phyloP scores from a whole-genome alignment of 1,140 invertebrate genomes.

The Tribolium castaneum region DNA sequence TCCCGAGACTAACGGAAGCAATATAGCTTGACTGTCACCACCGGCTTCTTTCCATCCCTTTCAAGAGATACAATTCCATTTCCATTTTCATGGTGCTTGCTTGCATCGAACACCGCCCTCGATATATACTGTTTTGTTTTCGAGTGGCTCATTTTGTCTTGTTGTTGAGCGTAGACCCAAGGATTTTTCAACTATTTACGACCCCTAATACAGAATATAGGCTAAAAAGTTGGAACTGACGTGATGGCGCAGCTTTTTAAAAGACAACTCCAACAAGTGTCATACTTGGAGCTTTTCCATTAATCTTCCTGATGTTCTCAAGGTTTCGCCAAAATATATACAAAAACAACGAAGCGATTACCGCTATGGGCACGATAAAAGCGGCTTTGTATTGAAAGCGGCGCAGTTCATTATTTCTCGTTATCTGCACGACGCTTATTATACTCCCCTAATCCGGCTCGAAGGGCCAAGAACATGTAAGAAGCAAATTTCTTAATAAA shows the following conservation, averaged over 20 bases:
- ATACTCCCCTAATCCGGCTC: neutral
- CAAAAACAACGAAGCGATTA: neutral
- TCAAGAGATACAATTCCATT: conserved; percentile 32
- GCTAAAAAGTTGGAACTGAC: neutral
- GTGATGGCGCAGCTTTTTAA: neutral
- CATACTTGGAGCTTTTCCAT: conserved; percentile 19
- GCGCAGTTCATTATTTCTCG: conserved; percentile 12
- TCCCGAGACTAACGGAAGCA: conserved; percentile 40
- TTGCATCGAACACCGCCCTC: conserved; percentile 4
- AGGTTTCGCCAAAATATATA: conserved; percentile 1
- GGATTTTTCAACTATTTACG: conserved; percentile 1
- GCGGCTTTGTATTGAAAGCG: conserved; percentile 2
- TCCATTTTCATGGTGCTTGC: conserved; percentile 37
- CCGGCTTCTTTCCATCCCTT: conserved; percentile 36
- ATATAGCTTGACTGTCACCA: conserved; percentile 42
- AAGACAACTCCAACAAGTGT: conserved; percentile 26
- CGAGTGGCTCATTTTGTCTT: conserved; percentile 29
- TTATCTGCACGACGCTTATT: neutral
- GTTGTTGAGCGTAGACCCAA: neutral
- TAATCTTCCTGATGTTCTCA: neutral
- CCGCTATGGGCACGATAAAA: neutral
- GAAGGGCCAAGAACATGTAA: neutral
- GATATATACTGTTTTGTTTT: conserved; percentile 31
- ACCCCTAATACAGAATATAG: neutral
- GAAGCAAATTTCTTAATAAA: neutral